Percentiles rank a stretch among this genome's conserved stretches.
These are phyloP conservation scores for Bombus sibiricus DNA, from an alignment of 1,140 invertebrate species.

Conservation along the genomic window DNA sequence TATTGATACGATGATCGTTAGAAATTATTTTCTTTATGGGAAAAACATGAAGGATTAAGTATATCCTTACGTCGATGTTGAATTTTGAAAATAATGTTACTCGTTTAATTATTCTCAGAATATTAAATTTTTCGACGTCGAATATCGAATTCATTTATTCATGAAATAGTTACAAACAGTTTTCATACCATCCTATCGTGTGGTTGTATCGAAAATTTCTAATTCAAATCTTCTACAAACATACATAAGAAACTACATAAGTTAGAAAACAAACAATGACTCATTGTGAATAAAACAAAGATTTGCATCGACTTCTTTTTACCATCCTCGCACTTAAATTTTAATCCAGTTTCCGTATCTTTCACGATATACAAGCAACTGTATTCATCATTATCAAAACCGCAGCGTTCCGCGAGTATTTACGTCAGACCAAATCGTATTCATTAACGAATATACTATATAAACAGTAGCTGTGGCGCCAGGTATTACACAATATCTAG, in stretches of 20 bases:
- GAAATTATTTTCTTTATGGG: not conserved
- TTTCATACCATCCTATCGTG: too few relatives aligned
- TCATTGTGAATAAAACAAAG: not conserved
- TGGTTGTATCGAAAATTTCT: too few relatives aligned
- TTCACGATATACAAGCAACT: not conserved
- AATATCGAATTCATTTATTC: not conserved
- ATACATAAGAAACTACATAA: not conserved
- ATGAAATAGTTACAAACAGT: not conserved
- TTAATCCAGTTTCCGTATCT: not conserved
- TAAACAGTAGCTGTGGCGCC: not conserved
- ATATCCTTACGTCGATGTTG: not conserved
- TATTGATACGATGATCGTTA: not conserved
- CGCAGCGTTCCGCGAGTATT: not conserved
- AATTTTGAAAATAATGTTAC: not conserved
- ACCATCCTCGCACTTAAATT: not conserved
- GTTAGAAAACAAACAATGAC: not conserved
- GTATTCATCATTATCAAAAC: not conserved
- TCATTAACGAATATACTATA: constrained; percentile 10
- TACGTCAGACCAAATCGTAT: not conserved
- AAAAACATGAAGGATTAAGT: too few relatives aligned
- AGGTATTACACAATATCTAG: not conserved
- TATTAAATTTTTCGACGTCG: too few relatives aligned
- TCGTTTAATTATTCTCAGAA: not conserved
- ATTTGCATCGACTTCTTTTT: not conserved
- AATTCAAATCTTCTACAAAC: not conserved